Percentiles rank a stretch among this genome's conserved stretches.
Evolutionary conservation across 2,888 invertebrate genomes (phyloP).

Genomic region (Pollenia griseotomentosa): DNA sequence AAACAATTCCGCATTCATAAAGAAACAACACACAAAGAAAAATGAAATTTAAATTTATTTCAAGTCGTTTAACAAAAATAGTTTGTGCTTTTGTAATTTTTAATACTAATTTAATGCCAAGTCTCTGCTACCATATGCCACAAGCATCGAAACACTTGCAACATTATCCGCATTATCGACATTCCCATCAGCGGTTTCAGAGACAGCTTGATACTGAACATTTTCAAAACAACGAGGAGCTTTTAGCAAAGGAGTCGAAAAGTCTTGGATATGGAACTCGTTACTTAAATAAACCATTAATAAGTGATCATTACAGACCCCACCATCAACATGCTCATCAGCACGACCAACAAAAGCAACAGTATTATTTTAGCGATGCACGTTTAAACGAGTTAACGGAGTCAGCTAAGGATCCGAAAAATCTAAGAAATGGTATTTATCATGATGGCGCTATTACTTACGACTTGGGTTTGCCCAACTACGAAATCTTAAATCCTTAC

Average conservation of each 20-base stretch:
- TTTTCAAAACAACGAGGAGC: not conserved
- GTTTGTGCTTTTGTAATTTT: not conserved
- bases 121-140: not conserved
- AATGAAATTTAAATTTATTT: conserved; percentile 43
- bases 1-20: conserved; percentile 50
- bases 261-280: not conserved
- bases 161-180: not conserved
- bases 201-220: not conserved
- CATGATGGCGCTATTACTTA: conserved; percentile 79
- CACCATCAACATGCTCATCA: not conserved
- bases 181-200: not conserved
- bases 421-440: conserved; percentile 76
- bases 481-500: conserved; percentile 79
- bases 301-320: not conserved
- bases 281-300: not conserved
- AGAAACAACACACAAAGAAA: not conserved
- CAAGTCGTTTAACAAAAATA: conserved; percentile 11
- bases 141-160: not conserved
- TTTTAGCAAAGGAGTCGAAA: not conserved
- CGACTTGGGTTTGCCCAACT: conserved; percentile 79
- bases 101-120: not conserved
- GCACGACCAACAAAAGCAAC: conserved; percentile 22
- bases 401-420: conserved; percentile 57
- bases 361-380: conserved; percentile 9
- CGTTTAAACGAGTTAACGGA: conserved; percentile 46